phyloP scores from a whole-genome alignment of 2,113 vertebrate species.

The Arothron firmamentum region DNA sequence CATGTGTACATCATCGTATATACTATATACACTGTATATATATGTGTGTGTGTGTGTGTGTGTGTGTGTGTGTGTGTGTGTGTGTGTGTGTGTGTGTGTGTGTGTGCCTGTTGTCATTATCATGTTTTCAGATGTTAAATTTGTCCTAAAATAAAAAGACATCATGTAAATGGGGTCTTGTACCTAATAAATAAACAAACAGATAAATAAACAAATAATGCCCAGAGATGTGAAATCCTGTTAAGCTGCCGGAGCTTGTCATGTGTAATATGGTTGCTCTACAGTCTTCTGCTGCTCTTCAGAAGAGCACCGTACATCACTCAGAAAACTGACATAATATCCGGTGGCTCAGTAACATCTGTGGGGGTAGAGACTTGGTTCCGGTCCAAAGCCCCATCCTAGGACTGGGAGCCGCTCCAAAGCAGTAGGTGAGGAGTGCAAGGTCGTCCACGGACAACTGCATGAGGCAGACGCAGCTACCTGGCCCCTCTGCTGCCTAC shows the following conservation, averaged over 20 bases:
- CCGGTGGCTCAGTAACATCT: constrained; percentile 78
- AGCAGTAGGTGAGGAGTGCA: constrained; percentile 78
- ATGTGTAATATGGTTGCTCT: constrained; percentile 17
- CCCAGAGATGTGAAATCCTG: no score
- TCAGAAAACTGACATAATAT: constrained; percentile 75
- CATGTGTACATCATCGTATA: constrained; percentile 83
- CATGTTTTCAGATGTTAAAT: background rate
- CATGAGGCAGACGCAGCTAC: constrained; percentile 67
- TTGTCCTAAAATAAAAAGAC: background rate
- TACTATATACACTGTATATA: constrained; percentile 5
- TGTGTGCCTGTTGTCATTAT: background rate
- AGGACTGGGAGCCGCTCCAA: constrained; percentile 81
- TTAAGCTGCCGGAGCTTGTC: background rate
- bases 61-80: background rate
- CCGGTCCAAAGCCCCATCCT: constrained; percentile 77
- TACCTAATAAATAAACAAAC: background rate
- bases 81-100: background rate
- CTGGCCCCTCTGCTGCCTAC: constrained; percentile 60
- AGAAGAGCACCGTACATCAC: constrained; percentile 65
- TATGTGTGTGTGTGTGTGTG: background rate
- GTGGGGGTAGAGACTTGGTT: constrained; percentile 79
- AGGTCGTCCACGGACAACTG: constrained; percentile 80
- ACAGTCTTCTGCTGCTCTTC: constrained; percentile 25
- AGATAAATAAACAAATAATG: no score
- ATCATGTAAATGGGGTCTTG: background rate